Percentiles rank a stretch among this genome's conserved stretches.
These are phyloP conservation scores for Nymphalis io DNA, from an alignment of 1,140 invertebrate species.

Conservation along the genomic window DNA sequence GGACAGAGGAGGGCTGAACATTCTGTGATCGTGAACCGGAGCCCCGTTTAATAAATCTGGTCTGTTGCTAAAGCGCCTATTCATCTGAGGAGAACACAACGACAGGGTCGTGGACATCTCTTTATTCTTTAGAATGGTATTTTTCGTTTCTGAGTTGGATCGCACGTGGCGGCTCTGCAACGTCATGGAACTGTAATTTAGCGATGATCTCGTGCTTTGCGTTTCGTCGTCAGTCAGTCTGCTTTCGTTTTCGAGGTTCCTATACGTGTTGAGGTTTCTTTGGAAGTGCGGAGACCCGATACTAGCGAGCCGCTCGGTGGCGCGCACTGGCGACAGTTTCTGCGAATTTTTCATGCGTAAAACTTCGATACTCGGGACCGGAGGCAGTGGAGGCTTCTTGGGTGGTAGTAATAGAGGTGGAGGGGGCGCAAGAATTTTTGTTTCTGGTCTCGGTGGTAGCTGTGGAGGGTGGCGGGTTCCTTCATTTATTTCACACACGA, in stretches of 20 bases:
- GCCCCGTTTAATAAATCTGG: conserved; percentile 70
- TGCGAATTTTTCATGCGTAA: conserved; percentile 75
- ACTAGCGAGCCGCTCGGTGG: conserved; percentile 78
- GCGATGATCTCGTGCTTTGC: conserved; percentile 62
- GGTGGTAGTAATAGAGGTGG: conserved; percentile 83
- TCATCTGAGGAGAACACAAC: conserved; percentile 80
- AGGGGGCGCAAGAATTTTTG: conserved; percentile 79
- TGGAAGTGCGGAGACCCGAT: conserved; percentile 83
- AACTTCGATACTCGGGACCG: conserved; percentile 84
- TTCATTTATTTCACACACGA: conserved; percentile 74
- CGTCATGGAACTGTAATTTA: conserved; percentile 77
- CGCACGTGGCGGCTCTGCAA: conserved; percentile 72
- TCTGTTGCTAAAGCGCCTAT: conserved; percentile 71
- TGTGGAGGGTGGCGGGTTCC: conserved; percentile 66
- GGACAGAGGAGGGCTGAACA: conserved; percentile 60
- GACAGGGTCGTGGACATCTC: conserved; percentile 76
- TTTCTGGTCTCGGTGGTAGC: conserved; percentile 80
- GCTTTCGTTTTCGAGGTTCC: conserved; percentile 78
- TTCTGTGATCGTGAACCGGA: conserved; percentile 54
- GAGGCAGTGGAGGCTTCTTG: conserved; percentile 87
- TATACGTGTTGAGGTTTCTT: conserved; percentile 78
- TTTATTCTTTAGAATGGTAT: conserved; percentile 75
- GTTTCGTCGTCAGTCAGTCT: conserved; percentile 60
- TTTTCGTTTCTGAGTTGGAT: conserved; percentile 78
- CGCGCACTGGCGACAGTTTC: conserved; percentile 68